Percentiles rank a stretch among this genome's conserved stretches.
These are phyloP conservation scores for Machimus rusticus DNA, from an alignment of 2,888 invertebrate species.

Conservation along the genomic window DNA sequence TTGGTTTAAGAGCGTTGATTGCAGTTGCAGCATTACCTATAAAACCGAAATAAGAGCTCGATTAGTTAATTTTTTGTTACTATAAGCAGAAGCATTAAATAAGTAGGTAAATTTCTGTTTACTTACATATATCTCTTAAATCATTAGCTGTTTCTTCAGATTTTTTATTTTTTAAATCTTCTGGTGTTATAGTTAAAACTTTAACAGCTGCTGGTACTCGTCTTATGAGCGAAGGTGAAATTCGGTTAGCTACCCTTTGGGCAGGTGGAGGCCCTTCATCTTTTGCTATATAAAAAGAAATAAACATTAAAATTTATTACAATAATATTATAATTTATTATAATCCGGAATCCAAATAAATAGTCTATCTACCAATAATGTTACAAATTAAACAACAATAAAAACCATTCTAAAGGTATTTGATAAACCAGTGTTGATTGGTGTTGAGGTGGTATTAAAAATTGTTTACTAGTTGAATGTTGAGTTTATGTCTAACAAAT, in stretches of 20 bases:
- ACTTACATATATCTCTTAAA: conserved; percentile 20
- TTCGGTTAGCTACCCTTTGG: neutral
- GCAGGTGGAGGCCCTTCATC: neutral
- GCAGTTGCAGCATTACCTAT: neutral
- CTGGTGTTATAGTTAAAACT: neutral
- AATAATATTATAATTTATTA: neutral
- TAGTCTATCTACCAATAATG: neutral
- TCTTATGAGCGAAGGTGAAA: neutral
- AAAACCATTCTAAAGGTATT: neutral
- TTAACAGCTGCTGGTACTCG: neutral
- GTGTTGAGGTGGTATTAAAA: neutral
- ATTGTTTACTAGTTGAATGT: neutral
- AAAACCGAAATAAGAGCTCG: neutral
- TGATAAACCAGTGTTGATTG: neutral
- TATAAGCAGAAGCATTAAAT: too few species aligned
- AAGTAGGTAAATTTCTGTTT: neutral
- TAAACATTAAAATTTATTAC: neutral
- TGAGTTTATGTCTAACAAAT: neutral
- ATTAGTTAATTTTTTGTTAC: too few species aligned
- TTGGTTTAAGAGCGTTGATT: neutral
- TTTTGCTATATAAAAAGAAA: neutral
- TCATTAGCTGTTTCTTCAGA: neutral
- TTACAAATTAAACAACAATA: neutral
- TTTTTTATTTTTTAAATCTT: neutral
- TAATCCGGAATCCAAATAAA: neutral